These are phyloP conservation scores for Petrolisthes manimaculis DNA, from an alignment of 2,888 invertebrate genomes.

Conservation along the genomic window DNA sequence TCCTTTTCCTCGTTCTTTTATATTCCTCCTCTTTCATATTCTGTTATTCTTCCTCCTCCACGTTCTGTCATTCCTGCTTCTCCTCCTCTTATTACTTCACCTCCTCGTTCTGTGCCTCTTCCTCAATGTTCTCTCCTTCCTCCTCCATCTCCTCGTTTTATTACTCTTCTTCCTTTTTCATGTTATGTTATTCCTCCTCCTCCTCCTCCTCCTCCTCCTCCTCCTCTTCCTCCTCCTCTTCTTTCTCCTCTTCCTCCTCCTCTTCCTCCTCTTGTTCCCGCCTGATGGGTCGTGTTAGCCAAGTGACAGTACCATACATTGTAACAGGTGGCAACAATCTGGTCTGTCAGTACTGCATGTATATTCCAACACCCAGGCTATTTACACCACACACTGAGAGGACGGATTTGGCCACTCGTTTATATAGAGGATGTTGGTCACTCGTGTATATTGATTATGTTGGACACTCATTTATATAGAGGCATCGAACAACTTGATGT, in stretches of 20 bases:
- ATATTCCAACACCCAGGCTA: too few relatives aligned
- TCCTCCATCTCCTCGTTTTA: not conserved
- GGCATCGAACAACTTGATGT: too few relatives aligned
- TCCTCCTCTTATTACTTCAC: not conserved
- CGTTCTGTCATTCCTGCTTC: not conserved
- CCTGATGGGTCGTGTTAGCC: too few relatives aligned
- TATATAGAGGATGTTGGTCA: too few relatives aligned
- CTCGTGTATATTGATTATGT: too few relatives aligned
- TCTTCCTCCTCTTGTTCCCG: not conserved
- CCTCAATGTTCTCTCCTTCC: not conserved
- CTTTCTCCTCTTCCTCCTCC: not conserved
- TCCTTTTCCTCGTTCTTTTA: not conserved
- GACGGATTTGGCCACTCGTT: too few relatives aligned
- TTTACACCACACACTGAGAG: too few relatives aligned
- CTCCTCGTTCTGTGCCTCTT: not conserved
- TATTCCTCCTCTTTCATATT: not conserved
- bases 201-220: not conserved
- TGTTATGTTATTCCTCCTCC: not conserved
- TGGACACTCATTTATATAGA: too few relatives aligned
- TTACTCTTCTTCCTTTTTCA: not conserved
- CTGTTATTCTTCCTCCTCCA: not conserved
- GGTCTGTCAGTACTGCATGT: too few relatives aligned
- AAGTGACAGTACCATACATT: too few relatives aligned
- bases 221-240: not conserved
- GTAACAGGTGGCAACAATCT: too few relatives aligned